Conservation (phyloP, 2,888 invertebrate genomes). For the Drosophila rubida region DNA sequence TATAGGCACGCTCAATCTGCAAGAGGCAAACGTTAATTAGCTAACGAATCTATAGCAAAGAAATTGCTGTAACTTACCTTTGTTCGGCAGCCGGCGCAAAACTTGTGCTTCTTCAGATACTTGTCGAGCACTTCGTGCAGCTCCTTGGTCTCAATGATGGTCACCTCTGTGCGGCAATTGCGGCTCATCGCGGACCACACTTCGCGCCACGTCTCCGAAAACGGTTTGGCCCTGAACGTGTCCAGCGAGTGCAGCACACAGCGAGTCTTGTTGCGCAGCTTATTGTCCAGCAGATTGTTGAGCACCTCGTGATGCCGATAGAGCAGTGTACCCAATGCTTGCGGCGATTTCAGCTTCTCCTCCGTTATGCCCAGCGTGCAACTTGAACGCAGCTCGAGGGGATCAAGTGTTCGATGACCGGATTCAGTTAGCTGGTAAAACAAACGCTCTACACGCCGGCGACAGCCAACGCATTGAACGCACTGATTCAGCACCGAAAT, state of each 20-base stretch:
- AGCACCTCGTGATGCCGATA: slow-evolving; percentile 94
- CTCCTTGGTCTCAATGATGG: slow-evolving; percentile 93
- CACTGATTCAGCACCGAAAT: slow-evolving; percentile 94
- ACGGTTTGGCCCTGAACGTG: slow-evolving; percentile 91
- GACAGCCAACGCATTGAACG: slow-evolving; percentile 97
- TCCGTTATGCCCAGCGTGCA: slow-evolving; percentile 92
- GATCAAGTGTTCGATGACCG: slow-evolving; percentile 94
- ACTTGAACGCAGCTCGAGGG: slow-evolving; percentile 91
- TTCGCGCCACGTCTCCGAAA: slow-evolving; percentile 91
- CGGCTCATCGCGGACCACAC: slow-evolving; percentile 94
- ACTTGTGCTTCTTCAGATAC: slow-evolving; percentile 96
- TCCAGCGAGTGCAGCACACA: slow-evolving; percentile 96
- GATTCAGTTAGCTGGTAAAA: slow-evolving; percentile 94
- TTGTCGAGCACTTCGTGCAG: slow-evolving; percentile 94
- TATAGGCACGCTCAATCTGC: slow-evolving; percentile 91
- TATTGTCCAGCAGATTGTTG: slow-evolving; percentile 91
- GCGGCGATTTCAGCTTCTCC: slow-evolving; percentile 91
- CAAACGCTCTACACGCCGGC: slow-evolving; percentile 95
- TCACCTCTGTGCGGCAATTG: slow-evolving; percentile 92
- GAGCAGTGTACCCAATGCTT: slow-evolving; percentile 92
- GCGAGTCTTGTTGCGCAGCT: slow-evolving; percentile 94
- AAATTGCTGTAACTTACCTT: slow-evolving; percentile 87
- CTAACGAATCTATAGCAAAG: background rate
- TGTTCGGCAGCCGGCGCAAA: slow-evolving; percentile 96
- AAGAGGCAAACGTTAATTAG: background rate